Percentiles rank a stretch among this genome's conserved stretches.
phyloP scores from a whole-genome alignment of 2,888 invertebrate genomes.

The Plutella xylostella region DNA sequence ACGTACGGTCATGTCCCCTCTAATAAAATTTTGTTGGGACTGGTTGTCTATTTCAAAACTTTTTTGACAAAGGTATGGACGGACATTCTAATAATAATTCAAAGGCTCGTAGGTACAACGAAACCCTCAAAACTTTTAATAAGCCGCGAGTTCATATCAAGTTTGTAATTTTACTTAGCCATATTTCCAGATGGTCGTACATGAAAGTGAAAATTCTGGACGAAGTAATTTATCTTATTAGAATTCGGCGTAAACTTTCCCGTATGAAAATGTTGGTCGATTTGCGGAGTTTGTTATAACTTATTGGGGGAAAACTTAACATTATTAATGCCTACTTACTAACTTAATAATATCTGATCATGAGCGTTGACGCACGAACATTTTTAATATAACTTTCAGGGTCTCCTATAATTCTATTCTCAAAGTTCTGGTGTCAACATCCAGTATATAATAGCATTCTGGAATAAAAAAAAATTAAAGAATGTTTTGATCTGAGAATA shows the following conservation, averaged over 20 bases:
- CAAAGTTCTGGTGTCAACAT: no score
- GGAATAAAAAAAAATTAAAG: no score
- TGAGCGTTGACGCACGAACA: neutral
- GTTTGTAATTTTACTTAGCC: neutral
- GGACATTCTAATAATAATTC: conserved; percentile 13
- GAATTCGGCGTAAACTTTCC: neutral
- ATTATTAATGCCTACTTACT: conserved; percentile 28
- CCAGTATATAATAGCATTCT: no score
- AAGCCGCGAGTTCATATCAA: neutral
- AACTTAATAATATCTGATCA: conserved; percentile 22
- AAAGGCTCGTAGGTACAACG: neutral
- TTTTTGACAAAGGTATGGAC: conserved; percentile 7
- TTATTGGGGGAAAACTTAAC: conserved; percentile 18
- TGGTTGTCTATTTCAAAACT: neutral
- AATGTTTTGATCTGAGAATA: no score
- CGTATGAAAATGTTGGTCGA: conserved; percentile 7
- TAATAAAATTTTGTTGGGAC: neutral
- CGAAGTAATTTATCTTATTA: conserved; percentile 6
- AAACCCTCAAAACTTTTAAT: neutral
- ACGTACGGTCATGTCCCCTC: neutral
- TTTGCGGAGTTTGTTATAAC: conserved; percentile 24
- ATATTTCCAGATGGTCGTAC: neutral
- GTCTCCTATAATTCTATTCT: no score
- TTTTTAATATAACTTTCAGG: neutral
- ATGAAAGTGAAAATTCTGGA: conserved; percentile 5